A percentile compares a stretch with the other conserved stretches of the same genome.
Evolutionary conservation across 2,113 vertebrate genomes (phyloP).

Genomic region (Plestiodon gilberti): DNA sequence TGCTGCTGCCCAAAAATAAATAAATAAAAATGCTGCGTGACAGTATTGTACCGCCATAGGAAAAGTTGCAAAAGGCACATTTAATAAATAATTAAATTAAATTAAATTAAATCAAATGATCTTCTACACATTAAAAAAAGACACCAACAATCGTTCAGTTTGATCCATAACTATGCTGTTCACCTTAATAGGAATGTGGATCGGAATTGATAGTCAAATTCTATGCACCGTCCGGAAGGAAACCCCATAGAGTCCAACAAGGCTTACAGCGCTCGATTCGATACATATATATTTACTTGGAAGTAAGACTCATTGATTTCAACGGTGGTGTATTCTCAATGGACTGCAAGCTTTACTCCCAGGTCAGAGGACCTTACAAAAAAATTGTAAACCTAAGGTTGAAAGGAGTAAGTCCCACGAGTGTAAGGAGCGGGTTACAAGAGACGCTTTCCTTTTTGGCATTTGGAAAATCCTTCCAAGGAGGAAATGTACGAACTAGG

Average conservation of each 20-base stretch:
- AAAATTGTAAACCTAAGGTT: neutral
- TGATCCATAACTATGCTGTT: neutral
- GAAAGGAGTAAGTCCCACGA: no score
- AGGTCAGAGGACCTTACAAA: neutral
- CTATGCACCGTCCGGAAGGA: no score
- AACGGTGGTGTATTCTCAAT: neutral
- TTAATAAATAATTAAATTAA: no score
- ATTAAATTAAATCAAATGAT: neutral
- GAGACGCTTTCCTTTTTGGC: no score
- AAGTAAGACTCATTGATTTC: neutral
- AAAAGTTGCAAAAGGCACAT: neutral
- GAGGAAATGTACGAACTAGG: neutral
- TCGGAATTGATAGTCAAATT: no score
- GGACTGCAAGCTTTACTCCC: no score
- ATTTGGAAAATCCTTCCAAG: no score
- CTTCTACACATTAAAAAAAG: no score
- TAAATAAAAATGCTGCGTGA: no score
- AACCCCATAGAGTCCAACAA: no score
- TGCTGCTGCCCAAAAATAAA: neutral
- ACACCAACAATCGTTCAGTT: neutral
- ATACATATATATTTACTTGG: neutral
- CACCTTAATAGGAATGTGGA: neutral
- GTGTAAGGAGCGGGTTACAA: no score
- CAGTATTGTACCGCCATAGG: neutral
- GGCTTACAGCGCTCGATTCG: no score